Percentiles rank a stretch among this genome's conserved stretches.
phyloP scores from a whole-genome alignment of 1,140 invertebrate species.

The Drosophila tani region DNA sequence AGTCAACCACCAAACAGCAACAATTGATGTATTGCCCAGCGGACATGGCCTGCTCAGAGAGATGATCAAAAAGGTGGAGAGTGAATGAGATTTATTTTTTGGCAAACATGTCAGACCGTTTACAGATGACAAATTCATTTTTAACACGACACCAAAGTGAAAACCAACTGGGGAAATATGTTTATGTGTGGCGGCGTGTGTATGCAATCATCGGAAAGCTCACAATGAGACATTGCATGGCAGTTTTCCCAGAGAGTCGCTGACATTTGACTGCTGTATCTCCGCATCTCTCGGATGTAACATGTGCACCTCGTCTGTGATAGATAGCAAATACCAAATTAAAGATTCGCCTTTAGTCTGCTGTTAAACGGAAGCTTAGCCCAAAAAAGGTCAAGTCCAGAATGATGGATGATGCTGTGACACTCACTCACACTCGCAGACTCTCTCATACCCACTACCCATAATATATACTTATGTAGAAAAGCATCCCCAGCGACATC shows the following conservation, averaged over 20 bases:
- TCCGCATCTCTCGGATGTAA: conserved; percentile 35
- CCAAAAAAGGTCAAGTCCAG: conserved; percentile 84
- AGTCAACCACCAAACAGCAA: conserved; percentile 44
- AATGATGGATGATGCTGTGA: conserved; percentile 84
- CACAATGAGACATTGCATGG: conserved; percentile 73
- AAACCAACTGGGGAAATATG: conserved; percentile 50
- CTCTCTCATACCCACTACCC: conserved; percentile 8
- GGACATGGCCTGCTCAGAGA: conserved; percentile 21
- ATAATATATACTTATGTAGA: conserved; percentile 14
- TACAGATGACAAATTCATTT: conserved; percentile 84
- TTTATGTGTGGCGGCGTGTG: conserved; percentile 16
- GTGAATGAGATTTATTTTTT: conserved; percentile 51
- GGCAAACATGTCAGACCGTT: conserved; percentile 81
- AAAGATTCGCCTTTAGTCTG: conserved; percentile 65
- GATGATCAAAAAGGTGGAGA: conserved; percentile 40
- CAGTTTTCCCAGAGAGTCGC: conserved; percentile 49
- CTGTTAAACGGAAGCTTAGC: conserved; percentile 75
- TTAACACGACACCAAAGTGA: conserved; percentile 76
- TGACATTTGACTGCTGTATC: conserved; percentile 49
- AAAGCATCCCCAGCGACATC: conserved; percentile 79
- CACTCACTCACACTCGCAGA: conserved; percentile 50
- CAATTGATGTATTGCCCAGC: conserved; percentile 76
- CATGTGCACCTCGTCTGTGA: conserved; percentile 64
- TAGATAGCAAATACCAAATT: conserved; percentile 75
- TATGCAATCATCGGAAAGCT: conserved; percentile 54